A percentile compares a stretch with the other conserved stretches of the same genome.
These are phyloP conservation scores for Trachurus trachurus DNA, from an alignment of 2,797 vertebrate species.

Conservation along the genomic window DNA sequence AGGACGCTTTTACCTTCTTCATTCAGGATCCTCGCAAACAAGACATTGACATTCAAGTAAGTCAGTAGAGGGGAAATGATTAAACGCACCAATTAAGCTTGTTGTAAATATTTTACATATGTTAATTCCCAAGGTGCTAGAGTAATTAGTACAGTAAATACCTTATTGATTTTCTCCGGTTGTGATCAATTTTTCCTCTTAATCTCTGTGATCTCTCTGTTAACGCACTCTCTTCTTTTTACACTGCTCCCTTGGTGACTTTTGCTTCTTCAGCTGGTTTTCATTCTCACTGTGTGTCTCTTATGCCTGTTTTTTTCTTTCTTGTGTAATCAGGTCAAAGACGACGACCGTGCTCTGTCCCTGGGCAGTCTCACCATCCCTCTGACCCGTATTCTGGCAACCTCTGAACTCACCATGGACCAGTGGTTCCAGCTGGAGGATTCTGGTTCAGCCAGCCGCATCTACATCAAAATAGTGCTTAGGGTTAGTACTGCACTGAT, in stretches of 20 bases:
- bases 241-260: neutral
- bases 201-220: conserved; percentile 4
- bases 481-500: conserved; percentile 83
- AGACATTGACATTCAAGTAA: conserved; percentile 92
- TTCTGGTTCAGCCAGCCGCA: conserved; percentile 89
- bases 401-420: conserved; percentile 89
- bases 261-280: neutral
- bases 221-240: neutral
- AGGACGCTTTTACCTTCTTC: conserved; percentile 95
- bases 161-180: conserved; percentile 10
- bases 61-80: neutral
- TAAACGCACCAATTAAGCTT: neutral
- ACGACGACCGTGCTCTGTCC: conserved; percentile 88
- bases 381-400: conserved; percentile 85
- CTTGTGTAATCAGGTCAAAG: conserved; percentile 87
- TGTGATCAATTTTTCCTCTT: neutral
- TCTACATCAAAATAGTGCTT: conserved; percentile 91
- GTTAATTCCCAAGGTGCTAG: neutral
- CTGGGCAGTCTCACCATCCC: conserved; percentile 90
- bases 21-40: conserved; percentile 91
- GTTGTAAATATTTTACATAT: neutral
- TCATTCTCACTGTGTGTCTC: neutral
- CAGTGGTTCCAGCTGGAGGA: conserved; percentile 94
- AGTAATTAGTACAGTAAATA: conserved; percentile 9
- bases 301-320: conserved; percentile 7